Base-by-base conservation (phyloP, 1,140 invertebrate species). In the Batillaria attramentaria region DNA sequence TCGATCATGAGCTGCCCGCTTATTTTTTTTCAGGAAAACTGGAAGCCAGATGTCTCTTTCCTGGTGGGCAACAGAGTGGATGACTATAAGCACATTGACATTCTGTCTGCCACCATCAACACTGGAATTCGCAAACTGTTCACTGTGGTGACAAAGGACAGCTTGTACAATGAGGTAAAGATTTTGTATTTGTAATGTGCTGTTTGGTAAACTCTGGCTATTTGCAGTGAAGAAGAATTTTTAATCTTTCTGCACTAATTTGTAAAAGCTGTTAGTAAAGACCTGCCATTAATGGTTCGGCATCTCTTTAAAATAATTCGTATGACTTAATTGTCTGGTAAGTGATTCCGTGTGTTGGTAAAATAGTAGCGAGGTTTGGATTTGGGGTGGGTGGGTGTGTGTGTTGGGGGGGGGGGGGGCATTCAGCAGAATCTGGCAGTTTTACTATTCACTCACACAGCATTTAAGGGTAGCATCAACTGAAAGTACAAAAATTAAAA, bases 31-130 rank as follows among this genome's bases (percentile, higher is more conserved):
- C 72, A 91, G 90, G 86, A 89, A 54, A 86, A 82, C 66, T 91
- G 90, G 90, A 89, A 87, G 77, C 80, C 86, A 24, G 87, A 85
- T 77, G 83, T 90, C 28, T 79, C 85, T 50, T 86, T 90, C 79
- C 69, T 90, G 28, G 86, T 88, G 62, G 88, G 87, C 5, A 86
- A 88, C 57, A 84, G 85, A 81, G 69, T 83, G 66, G 88, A 90
- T 77, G 89, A 90, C 81, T 87, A 83, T 43, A 82, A 77, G 60
- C 84, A 89, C 76, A 85, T 90, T 62, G 84, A 89, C 42, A 80
- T 87, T 8, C 79, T 91, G 35, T 82, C 82, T 46, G 57, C 78
- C 3, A 84, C 84, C 66, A 79, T 90, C 41, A 66, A 74, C 60
- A 79, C 81, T 84, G 89, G 88, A 46, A 72, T 83, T 10, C 82